Evolutionary conservation across 2,888 invertebrate species (phyloP), one percentile per base, ranked within the genome.

Genomic region (Altica lythri): DNA sequence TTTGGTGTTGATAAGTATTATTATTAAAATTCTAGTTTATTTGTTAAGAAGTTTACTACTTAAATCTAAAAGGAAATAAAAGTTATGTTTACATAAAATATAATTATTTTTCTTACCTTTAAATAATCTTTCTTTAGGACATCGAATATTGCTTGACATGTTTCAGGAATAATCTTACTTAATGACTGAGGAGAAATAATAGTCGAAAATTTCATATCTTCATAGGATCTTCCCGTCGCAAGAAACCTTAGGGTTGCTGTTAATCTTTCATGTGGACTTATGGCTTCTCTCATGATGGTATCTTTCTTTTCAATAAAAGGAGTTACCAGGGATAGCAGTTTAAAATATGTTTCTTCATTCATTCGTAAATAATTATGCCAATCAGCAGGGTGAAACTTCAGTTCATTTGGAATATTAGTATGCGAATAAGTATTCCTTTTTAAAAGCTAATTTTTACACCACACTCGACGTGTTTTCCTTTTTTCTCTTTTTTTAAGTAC

Each of bases 361-460:
- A 65, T 66, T 43, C 62, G 34, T 22, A 63, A 46, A 51, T 61
- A 67, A 50, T 67, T 65, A 18, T 19, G 40, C 58, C 58, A 66
- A 43, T 62, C 59, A 42, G n/a, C 49, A 1, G 65, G 63, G 48
- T 66, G 54, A 12, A 57, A 12, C 10, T 40, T 17, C 18, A 50
- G 32, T 38, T 58, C 53, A 17, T 50, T 19, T 42, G 53, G 38
- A 1, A 60, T 19, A 44, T 60, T 59, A 4, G 47, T 35, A 44
- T 57, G 55, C 9, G 52, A 45, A 42, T 29, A 52, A 12, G 37
- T 5, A 8, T 16, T 13, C 13, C 60, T 4, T 44, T 59, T 55
- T 14, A 55, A 19, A 17, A 54, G 29, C 51, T 57, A 59, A 10
- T 22, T n/a, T 49, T 52, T 55, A 25, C 25, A 6, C 25, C 25